phyloP scores from a whole-genome alignment of 2,797 vertebrate genomes.

The Sebastes taczanowskii region DNA sequence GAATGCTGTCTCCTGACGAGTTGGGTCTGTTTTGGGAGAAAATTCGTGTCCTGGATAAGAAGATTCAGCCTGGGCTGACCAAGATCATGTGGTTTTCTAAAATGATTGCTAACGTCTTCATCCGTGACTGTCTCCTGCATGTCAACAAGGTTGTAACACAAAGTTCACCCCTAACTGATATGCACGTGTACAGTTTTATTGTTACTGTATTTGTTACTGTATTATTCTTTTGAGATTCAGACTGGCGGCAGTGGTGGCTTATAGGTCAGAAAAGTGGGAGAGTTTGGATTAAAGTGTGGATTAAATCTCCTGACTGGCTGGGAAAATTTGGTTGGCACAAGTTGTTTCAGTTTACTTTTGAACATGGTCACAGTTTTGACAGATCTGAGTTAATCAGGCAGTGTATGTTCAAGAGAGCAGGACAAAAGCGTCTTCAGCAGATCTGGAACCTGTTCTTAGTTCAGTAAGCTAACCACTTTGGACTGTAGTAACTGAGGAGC shows the following conservation, averaged over 20 bases:
- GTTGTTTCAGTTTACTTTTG: not conserved
- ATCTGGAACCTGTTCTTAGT: not conserved
- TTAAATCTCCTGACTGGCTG: not conserved
- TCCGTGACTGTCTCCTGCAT: slow-evolving; percentile 85
- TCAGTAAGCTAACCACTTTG: not conserved
- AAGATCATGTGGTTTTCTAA: slow-evolving; percentile 87
- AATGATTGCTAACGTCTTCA: slow-evolving; percentile 80
- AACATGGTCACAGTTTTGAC: not conserved
- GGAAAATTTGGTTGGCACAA: not conserved
- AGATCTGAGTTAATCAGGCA: not conserved
- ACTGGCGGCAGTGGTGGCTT: not conserved
- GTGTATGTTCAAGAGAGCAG: not conserved
- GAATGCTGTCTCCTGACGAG: slow-evolving; percentile 83
- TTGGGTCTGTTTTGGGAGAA: slow-evolving; percentile 85
- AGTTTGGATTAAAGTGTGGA: not conserved
- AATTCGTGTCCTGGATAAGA: slow-evolving; percentile 85
- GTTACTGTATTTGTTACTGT: too few relatives aligned
- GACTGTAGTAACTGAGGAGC: not conserved
- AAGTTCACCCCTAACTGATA: not conserved
- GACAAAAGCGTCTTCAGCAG: not conserved
- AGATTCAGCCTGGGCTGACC: slow-evolving; percentile 87
- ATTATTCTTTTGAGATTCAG: not conserved
- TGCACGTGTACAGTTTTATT: too few relatives aligned
- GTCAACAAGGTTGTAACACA: slow-evolving; percentile 84
- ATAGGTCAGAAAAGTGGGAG: not conserved